phyloP scores from a whole-genome alignment of 2,113 vertebrate species.

The Origma solitaria region DNA sequence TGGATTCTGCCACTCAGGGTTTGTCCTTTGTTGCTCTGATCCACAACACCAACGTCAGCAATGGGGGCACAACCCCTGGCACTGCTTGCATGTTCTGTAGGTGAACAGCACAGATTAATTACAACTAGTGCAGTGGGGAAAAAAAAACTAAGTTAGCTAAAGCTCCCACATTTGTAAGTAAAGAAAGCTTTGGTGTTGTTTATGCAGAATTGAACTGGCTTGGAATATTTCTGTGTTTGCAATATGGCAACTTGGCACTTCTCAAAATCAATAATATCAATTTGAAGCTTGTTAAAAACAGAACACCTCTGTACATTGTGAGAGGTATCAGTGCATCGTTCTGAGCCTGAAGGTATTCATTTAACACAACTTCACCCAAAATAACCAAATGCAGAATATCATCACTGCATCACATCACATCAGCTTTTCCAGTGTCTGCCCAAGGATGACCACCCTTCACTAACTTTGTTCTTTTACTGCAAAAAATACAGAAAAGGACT shows the following conservation, averaged over 20 bases:
- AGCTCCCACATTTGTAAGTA: not conserved
- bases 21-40: not conserved
- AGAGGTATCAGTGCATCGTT: not conserved
- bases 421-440: not conserved
- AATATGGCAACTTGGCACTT: not conserved
- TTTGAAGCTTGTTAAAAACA: not conserved
- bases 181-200: not conserved
- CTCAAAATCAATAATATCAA: not conserved
- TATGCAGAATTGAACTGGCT: not conserved
- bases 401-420: not conserved
- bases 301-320: not conserved
- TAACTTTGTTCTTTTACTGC: not conserved
- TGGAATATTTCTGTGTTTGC: not conserved
- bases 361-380: not conserved
- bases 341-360: not conserved
- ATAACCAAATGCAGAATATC: not conserved
- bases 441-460: not conserved
- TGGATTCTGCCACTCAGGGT: not conserved
- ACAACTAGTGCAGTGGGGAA: rapidly evolving
- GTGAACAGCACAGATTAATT: not conserved
- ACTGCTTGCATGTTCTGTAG: not conserved
- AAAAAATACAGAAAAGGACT: not conserved
- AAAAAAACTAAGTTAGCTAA: not conserved
- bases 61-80: not conserved
- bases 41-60: not conserved